Conservation (phyloP, 2,113 vertebrate genomes). For the Peromyscus maniculatus region DNA sequence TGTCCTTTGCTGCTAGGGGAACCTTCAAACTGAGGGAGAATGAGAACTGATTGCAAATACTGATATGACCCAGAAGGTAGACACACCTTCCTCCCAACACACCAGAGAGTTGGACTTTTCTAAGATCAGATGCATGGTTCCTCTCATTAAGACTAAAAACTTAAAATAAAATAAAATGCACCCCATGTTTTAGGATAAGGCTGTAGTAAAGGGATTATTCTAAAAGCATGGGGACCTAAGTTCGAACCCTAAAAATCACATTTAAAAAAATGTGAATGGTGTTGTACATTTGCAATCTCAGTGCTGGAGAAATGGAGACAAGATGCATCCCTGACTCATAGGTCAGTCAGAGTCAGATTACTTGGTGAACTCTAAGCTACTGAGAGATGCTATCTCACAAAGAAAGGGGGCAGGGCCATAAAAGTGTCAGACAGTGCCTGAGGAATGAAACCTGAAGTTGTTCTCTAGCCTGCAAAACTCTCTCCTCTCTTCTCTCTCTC, state of each 20-base stretch:
- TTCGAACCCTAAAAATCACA: no score
- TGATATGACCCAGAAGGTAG: background rate
- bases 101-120: background rate
- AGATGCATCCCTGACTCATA: background rate
- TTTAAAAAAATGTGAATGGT: background rate
- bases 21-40: constrained; percentile 11
- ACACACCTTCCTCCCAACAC: background rate
- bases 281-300: background rate
- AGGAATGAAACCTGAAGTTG: background rate
- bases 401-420: background rate
- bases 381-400: background rate
- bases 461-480: background rate
- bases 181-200: rapidly evolving
- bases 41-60: background rate
- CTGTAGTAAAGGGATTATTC: background rate
- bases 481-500: background rate
- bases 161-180: background rate
- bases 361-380: background rate
- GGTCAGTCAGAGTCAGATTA: background rate
- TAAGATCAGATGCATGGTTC: background rate
- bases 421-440: background rate
- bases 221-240: background rate
- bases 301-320: background rate
- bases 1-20: background rate
- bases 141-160: background rate